Evolutionary conservation across 2,113 vertebrate species (phyloP).

Genomic region (Lophius piscatorius): DNA sequence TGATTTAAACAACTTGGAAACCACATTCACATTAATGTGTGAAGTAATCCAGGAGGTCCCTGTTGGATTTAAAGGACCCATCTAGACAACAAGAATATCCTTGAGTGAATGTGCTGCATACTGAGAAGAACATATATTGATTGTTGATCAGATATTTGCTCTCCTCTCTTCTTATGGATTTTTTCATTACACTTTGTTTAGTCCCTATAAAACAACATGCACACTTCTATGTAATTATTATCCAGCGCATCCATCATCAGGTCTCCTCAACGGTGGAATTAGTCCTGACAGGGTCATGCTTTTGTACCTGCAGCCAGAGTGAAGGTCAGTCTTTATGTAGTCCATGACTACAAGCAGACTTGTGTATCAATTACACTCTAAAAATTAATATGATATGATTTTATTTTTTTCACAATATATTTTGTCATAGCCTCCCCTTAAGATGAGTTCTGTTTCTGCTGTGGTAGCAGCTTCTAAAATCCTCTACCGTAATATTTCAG

Average conservation of each 20-base stretch:
- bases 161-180: conserved; percentile 58
- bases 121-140: conserved; percentile 28
- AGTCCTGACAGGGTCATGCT: conserved; percentile 51
- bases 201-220: conserved; percentile 34
- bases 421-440: conserved; percentile 22
- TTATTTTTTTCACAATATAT: conserved; percentile 65
- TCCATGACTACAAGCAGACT: conserved; percentile 60
- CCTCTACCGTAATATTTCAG: conserved; percentile 64
- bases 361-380: conserved; percentile 64
- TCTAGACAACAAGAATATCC: no score
- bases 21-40: no score
- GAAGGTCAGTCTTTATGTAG: conserved; percentile 68
- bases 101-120: neutral
- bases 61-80: no score
- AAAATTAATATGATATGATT: no score
- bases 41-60: neutral
- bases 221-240: conserved; percentile 57
- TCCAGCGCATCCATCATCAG: conserved; percentile 37
- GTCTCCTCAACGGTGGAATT: conserved; percentile 45
- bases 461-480: conserved; percentile 39
- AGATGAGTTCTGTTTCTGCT: conserved; percentile 32
- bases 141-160: conserved; percentile 49
- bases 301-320: conserved; percentile 52
- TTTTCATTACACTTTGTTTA: conserved; percentile 58
- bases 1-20: neutral